Evolutionary conservation across 2,113 vertebrate genomes (phyloP), one percentile per base, ranked within the genome.

Genomic region (Burhinus oedicnemus): DNA sequence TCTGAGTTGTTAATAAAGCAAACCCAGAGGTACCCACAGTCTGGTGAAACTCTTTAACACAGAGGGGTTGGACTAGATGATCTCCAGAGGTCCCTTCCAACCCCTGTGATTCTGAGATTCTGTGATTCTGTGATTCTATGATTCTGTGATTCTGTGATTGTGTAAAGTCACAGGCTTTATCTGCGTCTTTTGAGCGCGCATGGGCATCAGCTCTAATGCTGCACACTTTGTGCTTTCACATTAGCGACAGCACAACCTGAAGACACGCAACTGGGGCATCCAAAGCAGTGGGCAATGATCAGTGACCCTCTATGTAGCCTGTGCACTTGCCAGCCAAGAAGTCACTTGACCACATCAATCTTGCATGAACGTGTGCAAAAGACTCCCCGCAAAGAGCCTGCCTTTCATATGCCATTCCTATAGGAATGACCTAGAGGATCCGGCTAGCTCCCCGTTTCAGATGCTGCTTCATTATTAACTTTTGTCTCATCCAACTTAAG

Each of bases 251-350:
- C 60, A 38, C 60, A 57, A 47, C 34, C 69, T 55, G 79, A 26
- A 54, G 65, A 45, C 20, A 5, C 0, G 0, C 6, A 5, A 6
- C 34, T 85, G 55, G 40, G 44, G 45, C 1, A 0, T 19, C 34
- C 55, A n/a, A 60, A 52, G 61, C 42, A 68, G 52, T 3, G 4
- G 30, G n/a, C 34, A 57, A 36, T 6, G 11, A 30, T 15, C 64
- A 18, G 34, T 20, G 29, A 20, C 27, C 8, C 25, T 26, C 52
- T 23, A 3, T 10, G 51, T 38, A 51, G 29, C 23, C 49, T 32
- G 8, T 18, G 29, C 20, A 27, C 69, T 23, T 57, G 71, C 26
- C 34, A 64, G 40, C 20, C 47, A 44, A 62, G 65, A 77, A 66
- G 64, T 57, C 21, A 18, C 15, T 36, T 49, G 51, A n/a, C 25